A percentile compares a stretch with the other conserved stretches of the same genome.
These are phyloP conservation scores for Leptobrachium ailaonicum DNA, from an alignment of 2,113 vertebrate genomes.

Conservation along the genomic window DNA sequence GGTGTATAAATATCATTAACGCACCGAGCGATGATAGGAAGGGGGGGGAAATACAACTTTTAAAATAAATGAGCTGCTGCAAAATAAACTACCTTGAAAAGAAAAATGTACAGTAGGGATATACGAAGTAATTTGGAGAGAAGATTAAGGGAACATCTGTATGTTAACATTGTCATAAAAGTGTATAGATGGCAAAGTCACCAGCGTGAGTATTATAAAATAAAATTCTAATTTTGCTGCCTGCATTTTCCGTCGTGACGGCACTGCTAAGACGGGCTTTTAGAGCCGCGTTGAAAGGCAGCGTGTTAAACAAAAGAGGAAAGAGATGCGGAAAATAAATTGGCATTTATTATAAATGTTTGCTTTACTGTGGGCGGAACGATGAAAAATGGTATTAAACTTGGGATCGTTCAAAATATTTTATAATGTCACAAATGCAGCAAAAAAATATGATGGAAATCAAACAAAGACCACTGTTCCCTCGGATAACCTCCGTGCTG, in stretches of 20 bases:
- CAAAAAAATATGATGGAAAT: too few species aligned
- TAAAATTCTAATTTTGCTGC: constrained; percentile 61
- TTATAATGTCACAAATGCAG: too few species aligned
- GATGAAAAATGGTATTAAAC: not conserved
- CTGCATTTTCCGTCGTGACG: constrained; percentile 23
- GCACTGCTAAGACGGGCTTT: constrained; percentile 36
- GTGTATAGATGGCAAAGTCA: constrained; percentile 62
- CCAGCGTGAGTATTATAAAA: constrained; percentile 69
- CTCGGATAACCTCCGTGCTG: too few species aligned
- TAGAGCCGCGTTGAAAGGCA: constrained; percentile 17
- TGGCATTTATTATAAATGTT: not conserved
- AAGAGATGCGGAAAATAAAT: constrained; percentile 37
- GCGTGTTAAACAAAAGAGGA: constrained; percentile 39
- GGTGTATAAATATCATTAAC: constrained; percentile 65
- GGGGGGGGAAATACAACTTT: constrained; percentile 63
- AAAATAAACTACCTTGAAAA: constrained; percentile 67
- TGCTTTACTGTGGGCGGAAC: not conserved
- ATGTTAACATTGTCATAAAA: constrained; percentile 71
- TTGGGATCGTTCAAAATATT: too few species aligned
- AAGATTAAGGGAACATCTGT: constrained; percentile 76
- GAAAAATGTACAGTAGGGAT: constrained; percentile 71
- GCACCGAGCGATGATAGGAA: constrained; percentile 58
- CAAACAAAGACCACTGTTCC: too few species aligned
- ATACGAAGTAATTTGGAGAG: constrained; percentile 72
- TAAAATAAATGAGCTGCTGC: constrained; percentile 75